Evolutionary conservation across 2,888 invertebrate genomes (phyloP).

Genomic region (Andrena hattorfiana): DNA sequence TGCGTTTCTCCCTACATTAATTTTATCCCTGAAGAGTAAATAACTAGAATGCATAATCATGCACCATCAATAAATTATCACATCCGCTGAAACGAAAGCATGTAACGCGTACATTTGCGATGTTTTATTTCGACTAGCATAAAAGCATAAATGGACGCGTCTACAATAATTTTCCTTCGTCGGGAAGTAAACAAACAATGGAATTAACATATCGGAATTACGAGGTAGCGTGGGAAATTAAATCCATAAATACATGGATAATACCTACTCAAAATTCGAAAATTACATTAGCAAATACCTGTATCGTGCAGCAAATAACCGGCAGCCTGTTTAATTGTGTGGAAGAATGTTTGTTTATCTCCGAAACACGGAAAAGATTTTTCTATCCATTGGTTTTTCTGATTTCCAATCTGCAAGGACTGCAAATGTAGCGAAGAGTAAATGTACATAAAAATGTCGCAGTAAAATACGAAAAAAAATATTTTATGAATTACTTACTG

Average conservation of each 20-base stretch:
- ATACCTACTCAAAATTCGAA: slow-evolving; percentile 1
- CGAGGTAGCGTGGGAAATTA: slow-evolving; percentile 1
- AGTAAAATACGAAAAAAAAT: too few species aligned
- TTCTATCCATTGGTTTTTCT: slow-evolving; percentile 13
- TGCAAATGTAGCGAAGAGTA: too few species aligned
- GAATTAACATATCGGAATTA: slow-evolving; percentile 8
- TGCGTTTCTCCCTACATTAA: not conserved
- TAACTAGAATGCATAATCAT: not conserved
- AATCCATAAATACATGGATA: slow-evolving; percentile 24
- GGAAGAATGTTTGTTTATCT: slow-evolving; percentile 55
- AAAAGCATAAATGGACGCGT: not conserved
- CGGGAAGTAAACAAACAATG: slow-evolving; percentile 34
- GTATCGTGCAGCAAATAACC: not conserved
- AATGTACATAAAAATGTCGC: too few species aligned
- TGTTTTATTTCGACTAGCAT: not conserved
- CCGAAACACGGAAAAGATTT: slow-evolving; percentile 51
- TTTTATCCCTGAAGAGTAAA: not conserved
- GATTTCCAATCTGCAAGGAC: too few species aligned
- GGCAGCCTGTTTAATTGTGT: slow-evolving; percentile 33
- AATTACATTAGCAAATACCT: slow-evolving; percentile 27
- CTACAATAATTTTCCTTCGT: slow-evolving; percentile 22
- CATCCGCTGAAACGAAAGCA: not conserved
- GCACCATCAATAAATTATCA: slow-evolving; percentile 12
- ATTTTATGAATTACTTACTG: too few species aligned
- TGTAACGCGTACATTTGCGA: not conserved